Percentiles rank a stretch among this genome's conserved stretches.
Conservation (phyloP, 2,797 vertebrate genomes). For the Mormyrops attenuatus region DNA sequence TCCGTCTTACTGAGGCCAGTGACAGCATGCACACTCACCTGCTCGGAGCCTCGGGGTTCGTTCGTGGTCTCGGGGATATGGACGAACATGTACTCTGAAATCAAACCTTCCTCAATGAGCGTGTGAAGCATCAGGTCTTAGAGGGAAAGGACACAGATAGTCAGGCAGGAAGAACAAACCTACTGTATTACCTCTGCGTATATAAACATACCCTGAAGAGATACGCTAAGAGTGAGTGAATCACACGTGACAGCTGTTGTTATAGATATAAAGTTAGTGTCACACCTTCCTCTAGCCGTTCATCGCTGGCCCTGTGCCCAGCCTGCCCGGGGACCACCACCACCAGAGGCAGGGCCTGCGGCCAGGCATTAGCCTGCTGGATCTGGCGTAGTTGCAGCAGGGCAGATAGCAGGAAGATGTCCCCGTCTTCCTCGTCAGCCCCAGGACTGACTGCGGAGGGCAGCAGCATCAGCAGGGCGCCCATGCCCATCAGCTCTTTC, state of each 20-base stretch:
- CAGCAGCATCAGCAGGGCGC: conserved; percentile 75
- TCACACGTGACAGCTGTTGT: not conserved
- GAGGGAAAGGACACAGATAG: not conserved
- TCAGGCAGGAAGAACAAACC: not conserved
- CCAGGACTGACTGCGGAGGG: conserved; percentile 50
- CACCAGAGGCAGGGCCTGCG: conserved; percentile 70
- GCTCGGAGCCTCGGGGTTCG: conserved; percentile 74
- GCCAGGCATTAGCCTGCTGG: conserved; percentile 78
- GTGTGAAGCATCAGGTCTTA: conserved; percentile 77
- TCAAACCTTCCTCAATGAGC: conserved; percentile 74
- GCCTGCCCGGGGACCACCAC: conserved; percentile 67
- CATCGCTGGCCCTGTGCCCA: conserved; percentile 31
- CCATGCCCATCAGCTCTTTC: conserved; percentile 76
- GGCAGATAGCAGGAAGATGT: conserved; percentile 77
- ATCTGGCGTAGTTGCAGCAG: conserved; percentile 85
- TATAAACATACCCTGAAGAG: not conserved
- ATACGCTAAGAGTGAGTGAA: not conserved
- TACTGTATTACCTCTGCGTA: not conserved
- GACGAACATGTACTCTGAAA: conserved; percentile 73
- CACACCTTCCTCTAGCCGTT: conserved; percentile 72
- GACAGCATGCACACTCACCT: conserved; percentile 57
- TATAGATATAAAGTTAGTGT: not conserved
- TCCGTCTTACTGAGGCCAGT: not conserved
- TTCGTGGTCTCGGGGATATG: conserved; percentile 70
- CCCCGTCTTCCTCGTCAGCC: conserved; percentile 63